Conservation (phyloP, 2,797 vertebrate genomes). For the Coregonus sp. region DNA sequence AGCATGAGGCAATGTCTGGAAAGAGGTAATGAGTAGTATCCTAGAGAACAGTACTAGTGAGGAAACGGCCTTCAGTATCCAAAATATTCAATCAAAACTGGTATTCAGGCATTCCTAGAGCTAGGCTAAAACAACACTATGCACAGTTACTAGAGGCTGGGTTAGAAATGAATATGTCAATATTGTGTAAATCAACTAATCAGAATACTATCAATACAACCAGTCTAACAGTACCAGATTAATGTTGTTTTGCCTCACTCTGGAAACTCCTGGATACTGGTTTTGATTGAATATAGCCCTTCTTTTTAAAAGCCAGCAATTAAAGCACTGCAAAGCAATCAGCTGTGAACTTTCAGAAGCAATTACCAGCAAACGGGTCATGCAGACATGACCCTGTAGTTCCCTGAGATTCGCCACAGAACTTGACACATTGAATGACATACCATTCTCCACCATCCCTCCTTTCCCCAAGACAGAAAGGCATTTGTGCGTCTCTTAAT, state of each 20-base stretch:
- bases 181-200: not conserved
- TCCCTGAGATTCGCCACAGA: not conserved
- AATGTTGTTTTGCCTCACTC: not conserved
- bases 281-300: not conserved
- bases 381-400: not conserved
- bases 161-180: not conserved
- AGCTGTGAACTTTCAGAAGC: too few species aligned
- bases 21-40: not conserved
- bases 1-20: not conserved
- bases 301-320: not conserved
- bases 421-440: not conserved
- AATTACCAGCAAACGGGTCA: too few species aligned
- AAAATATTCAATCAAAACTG: not conserved
- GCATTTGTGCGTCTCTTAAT: not conserved
- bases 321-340: not conserved
- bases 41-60: not conserved
- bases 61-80: not conserved
- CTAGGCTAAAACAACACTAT: not conserved
- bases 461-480: not conserved
- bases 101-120: not conserved
- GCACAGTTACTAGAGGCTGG: not conserved
- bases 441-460: not conserved
- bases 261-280: not conserved
- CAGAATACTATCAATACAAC: not conserved
- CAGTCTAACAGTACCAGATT: not conserved